Base-by-base conservation (phyloP, 2,888 invertebrate species). In the Iphiclides podalirius region DNA sequence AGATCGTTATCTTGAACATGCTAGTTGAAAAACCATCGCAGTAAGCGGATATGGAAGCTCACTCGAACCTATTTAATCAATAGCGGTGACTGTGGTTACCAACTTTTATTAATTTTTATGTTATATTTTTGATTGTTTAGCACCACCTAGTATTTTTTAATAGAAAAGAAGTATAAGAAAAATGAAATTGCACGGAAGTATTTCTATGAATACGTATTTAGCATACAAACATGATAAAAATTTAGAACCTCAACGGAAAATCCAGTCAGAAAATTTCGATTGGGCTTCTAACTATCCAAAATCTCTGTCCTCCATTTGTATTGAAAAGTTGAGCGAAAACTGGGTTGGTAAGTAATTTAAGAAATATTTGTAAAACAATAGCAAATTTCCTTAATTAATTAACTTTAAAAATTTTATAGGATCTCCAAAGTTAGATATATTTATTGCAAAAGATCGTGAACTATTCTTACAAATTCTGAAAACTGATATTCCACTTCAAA, bases 221-320 rank as follows among this genome's bases (percentile, higher is more conserved):
- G 78, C 82, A 2, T 91, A 90, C 60, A 76, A 78, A 48, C 79
- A 79, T 61, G 68, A 43, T 34, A 65, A 51, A 53, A 70, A 54
- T 58, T 70, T 72, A 16, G 91, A 91, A 71, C 59, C 65, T 2
- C 49, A 62, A 31, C 69, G 91, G 57, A 80, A 75, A 66, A 55
- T 91, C 13, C 72, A 83, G 54, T 64, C 91, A 0, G 91, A 91
- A 73, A 61, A 84, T 52, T 90, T 92, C 56, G 67, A 79, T 16
- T 91, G 91, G 91, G 86, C 90, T 63, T 53, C 55, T 6, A 74
- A 84, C 37, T 77, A 86, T 46, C 85, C 87, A 20, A 89, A 90
- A 54, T 58, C 84, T 3, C 75, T 92, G 31, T 72, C 79, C 7
- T 67, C 71, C 7, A 59, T 89, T 37, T 91, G 91, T 59, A 79